A percentile compares a stretch with the other conserved stretches of the same genome.
These are phyloP conservation scores for Chromoteleia sp. DNA, from an alignment of 2,888 invertebrate genomes.

Conservation along the genomic window DNA sequence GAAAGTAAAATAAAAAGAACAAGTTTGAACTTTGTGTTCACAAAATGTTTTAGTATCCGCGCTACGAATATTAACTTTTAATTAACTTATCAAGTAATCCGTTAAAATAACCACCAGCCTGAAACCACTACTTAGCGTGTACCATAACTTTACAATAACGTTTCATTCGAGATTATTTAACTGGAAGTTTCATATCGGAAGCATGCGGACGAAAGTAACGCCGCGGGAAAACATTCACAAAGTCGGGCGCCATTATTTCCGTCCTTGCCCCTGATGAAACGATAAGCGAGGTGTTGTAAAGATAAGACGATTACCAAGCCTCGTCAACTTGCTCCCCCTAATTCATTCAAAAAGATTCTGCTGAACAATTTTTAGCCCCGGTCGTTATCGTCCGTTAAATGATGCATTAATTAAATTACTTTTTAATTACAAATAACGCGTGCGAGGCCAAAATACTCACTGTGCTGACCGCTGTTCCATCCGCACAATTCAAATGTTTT, in stretches of 20 bases:
- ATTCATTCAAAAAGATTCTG: conserved; percentile 13
- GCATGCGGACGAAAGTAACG: background rate
- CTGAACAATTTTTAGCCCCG: conserved; percentile 7
- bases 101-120: background rate
- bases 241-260: conserved; percentile 16
- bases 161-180: conserved; percentile 36
- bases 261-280: conserved; percentile 1
- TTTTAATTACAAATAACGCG: background rate
- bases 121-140: conserved; percentile 12
- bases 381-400: conserved; percentile 6
- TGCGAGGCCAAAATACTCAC: conserved; percentile 85
- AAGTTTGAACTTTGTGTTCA: background rate
- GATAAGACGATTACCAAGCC: conserved; percentile 39
- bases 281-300: conserved; percentile 21
- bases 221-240: conserved; percentile 5
- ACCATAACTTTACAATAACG: conserved; percentile 21
- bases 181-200: conserved; percentile 22
- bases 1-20: background rate
- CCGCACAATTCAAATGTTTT: conserved; percentile 89
- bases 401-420: conserved; percentile 38
- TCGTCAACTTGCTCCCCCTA: conserved; percentile 7
- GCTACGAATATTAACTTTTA: conserved; percentile 25
- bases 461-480: conserved; percentile 93
- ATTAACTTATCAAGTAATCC: conserved; percentile 21
- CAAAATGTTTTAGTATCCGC: background rate